These are phyloP conservation scores for Numida meleagris DNA, from an alignment of 2,113 vertebrate species.

Conservation along the genomic window DNA sequence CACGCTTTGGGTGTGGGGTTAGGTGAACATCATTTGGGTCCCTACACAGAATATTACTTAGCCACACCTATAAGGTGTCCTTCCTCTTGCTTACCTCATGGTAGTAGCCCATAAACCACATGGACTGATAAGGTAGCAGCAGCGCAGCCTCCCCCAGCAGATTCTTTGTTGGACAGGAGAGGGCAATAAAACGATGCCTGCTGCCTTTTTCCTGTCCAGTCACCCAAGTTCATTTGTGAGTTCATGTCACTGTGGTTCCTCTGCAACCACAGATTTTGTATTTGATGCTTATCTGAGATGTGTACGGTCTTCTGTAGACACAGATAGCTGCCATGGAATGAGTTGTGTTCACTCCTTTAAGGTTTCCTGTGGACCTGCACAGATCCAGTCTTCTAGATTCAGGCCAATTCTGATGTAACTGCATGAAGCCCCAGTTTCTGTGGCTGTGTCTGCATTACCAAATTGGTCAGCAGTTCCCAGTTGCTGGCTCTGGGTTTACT, in stretches of 20 bases:
- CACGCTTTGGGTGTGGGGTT: background rate
- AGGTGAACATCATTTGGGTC: background rate
- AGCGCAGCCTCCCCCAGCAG: background rate
- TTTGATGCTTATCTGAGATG: background rate
- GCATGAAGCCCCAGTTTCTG: background rate
- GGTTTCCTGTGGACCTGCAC: background rate
- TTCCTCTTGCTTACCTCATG: background rate
- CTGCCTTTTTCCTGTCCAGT: background rate
- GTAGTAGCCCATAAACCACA: background rate
- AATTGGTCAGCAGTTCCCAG: background rate
- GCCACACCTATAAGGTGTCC: background rate
- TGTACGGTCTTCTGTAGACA: background rate
- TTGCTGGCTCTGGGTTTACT: background rate
- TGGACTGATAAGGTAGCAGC: background rate
- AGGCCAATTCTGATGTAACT: rapidly evolving
- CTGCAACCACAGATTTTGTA: background rate
- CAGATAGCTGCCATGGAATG: background rate
- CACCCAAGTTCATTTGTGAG: background rate
- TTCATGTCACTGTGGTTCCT: background rate
- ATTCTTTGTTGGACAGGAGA: background rate
- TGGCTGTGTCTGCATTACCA: background rate
- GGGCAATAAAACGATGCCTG: conserved; percentile 3
- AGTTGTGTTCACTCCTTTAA: background rate
- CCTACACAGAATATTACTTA: background rate
- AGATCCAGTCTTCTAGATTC: rapidly evolving